phyloP scores from a whole-genome alignment of 2,888 invertebrate species.

The Napeogenes inachia region DNA sequence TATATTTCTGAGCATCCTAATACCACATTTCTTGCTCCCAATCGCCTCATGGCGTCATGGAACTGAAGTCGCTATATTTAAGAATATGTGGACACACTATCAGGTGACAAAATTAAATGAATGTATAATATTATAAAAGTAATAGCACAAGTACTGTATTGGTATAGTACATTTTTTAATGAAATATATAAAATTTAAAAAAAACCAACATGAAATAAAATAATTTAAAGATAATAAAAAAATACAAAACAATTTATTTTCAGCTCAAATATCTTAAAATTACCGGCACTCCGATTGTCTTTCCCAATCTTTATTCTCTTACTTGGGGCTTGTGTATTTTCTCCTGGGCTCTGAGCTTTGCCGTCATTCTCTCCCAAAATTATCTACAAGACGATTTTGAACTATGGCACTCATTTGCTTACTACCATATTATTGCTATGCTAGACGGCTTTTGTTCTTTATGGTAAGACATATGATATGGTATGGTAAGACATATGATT shows the following conservation, averaged over 20 bases:
- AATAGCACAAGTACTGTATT: no score
- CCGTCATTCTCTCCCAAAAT: slow-evolving; percentile 82
- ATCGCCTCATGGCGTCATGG: slow-evolving; percentile 85
- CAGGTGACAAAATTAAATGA: slow-evolving; percentile 63
- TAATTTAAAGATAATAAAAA: no score
- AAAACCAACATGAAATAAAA: not conserved
- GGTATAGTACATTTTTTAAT: no score
- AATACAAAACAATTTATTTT: slow-evolving; percentile 34
- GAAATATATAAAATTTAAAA: not conserved
- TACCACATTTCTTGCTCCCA: slow-evolving; percentile 83
- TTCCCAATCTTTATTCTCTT: slow-evolving; percentile 79
- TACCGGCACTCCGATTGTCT: slow-evolving; percentile 80
- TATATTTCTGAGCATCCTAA: slow-evolving; percentile 83
- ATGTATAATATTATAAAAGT: no score
- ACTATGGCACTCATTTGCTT: slow-evolving; percentile 84
- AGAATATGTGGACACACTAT: slow-evolving; percentile 88
- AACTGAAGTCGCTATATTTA: slow-evolving; percentile 83
- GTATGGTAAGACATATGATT: no score
- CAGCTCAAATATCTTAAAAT: slow-evolving; percentile 79
- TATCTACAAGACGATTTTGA: slow-evolving; percentile 84
- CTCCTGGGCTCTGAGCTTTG: slow-evolving; percentile 81
- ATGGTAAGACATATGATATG: slow-evolving; percentile 67
- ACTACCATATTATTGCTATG: slow-evolving; percentile 86
- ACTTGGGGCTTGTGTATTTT: slow-evolving; percentile 82
- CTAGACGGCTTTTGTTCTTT: slow-evolving; percentile 83